Evolutionary conservation across 1,140 invertebrate genomes (phyloP).

Genomic region (Propsilocerus akamusi): DNA sequence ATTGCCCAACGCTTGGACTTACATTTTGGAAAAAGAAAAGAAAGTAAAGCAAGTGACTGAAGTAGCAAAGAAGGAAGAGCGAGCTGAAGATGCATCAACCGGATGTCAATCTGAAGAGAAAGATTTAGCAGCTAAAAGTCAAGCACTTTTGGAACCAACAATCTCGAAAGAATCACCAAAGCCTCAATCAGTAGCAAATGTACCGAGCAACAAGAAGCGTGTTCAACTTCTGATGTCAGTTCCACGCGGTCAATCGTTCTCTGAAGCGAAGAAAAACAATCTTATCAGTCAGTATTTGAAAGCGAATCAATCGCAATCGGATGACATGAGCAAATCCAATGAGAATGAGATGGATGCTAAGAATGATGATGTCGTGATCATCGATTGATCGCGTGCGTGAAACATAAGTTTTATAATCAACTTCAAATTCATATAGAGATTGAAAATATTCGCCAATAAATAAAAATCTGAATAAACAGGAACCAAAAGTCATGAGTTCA

Average conservation of each 20-base stretch:
- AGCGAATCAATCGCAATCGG: conserved; percentile 14
- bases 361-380: neutral
- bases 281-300: conserved; percentile 37
- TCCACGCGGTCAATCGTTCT: conserved; percentile 15
- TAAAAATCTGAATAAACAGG: too few species aligned
- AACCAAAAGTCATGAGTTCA: too few species aligned
- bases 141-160: neutral
- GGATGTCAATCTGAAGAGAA: conserved; percentile 8
- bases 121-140: conserved; percentile 9
- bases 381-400: neutral
- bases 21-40: conserved; percentile 24
- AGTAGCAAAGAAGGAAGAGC: neutral
- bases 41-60: conserved; percentile 2
- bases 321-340: neutral
- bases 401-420: too few species aligned
- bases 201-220: conserved; percentile 24
- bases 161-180: conserved; percentile 6
- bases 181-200: conserved; percentile 6
- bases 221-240: conserved; percentile 21
- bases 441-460: too few species aligned
- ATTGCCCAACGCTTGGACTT: conserved; percentile 34
- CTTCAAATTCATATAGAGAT: too few species aligned
- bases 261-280: conserved; percentile 17
- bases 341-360: conserved; percentile 2
- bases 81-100: neutral